These are phyloP conservation scores for Lutjanus argentimaculatus DNA, from an alignment of 2,797 vertebrate species.

Conservation along the genomic window DNA sequence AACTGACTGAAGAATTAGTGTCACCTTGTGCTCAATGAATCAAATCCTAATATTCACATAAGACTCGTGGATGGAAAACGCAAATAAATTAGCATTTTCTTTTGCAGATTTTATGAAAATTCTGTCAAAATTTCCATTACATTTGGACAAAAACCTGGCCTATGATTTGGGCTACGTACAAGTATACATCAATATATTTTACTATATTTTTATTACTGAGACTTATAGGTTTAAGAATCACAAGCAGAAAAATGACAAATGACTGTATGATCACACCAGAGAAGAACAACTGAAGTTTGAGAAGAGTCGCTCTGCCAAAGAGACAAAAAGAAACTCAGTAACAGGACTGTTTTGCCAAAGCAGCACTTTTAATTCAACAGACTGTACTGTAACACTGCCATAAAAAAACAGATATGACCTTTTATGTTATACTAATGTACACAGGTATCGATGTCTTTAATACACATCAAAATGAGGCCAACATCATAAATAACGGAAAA, in stretches of 20 bases:
- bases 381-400: neutral
- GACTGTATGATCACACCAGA: slow-evolving; percentile 29
- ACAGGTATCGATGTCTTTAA: neutral
- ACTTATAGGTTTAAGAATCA: too few species aligned
- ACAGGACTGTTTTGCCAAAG: slow-evolving; percentile 29
- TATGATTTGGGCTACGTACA: neutral
- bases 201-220: too few species aligned
- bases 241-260: slow-evolving; percentile 24
- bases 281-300: slow-evolving; percentile 4
- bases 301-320: slow-evolving; percentile 10
- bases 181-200: neutral
- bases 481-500: slow-evolving; percentile 9
- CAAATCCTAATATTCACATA: too few species aligned
- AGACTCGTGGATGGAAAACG: too few species aligned
- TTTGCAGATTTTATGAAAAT: too few species aligned
- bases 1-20: too few species aligned
- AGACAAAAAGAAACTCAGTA: slow-evolving; percentile 21
- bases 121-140: too few species aligned
- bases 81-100: too few species aligned
- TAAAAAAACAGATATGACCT: slow-evolving; percentile 25
- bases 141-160: too few species aligned
- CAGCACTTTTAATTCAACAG: slow-evolving; percentile 47
- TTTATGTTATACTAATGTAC: slow-evolving; percentile 15
- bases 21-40: too few species aligned
- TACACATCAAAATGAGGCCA: slow-evolving; percentile 12